Evolutionary conservation across 2,113 vertebrate species (phyloP).

Genomic region (Gymnorhina tibicen): DNA sequence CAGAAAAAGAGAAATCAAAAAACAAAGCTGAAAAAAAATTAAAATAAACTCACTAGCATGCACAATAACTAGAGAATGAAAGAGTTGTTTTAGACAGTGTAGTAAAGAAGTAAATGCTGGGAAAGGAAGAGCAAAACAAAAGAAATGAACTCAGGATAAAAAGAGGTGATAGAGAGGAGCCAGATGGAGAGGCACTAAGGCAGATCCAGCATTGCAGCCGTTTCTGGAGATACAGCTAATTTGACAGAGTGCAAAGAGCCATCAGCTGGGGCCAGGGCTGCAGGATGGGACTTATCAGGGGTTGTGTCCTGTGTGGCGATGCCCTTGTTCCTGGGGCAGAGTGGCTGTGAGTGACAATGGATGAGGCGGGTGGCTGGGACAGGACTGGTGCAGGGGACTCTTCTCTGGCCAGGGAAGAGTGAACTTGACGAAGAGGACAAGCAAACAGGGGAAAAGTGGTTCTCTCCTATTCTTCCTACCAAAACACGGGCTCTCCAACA

Average conservation of each 20-base stretch:
- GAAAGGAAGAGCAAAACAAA: background rate
- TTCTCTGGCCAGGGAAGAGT: background rate
- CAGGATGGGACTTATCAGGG: background rate
- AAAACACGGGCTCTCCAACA: background rate
- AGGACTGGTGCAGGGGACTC: rapidly evolving
- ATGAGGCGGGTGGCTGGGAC: background rate
- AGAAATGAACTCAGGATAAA: background rate
- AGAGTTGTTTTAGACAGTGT: background rate
- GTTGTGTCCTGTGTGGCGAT: background rate
- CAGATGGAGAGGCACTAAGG: background rate
- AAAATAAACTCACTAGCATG: background rate
- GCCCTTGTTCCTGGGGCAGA: background rate
- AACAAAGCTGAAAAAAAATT: background rate
- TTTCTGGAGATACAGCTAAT: background rate
- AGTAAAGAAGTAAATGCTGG: background rate
- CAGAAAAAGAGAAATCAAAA: background rate
- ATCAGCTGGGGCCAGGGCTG: background rate
- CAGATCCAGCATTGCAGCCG: background rate
- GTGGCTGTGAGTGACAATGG: background rate
- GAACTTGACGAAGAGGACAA: background rate
- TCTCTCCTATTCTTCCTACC: background rate
- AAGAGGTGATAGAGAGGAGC: background rate
- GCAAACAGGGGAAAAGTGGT: background rate
- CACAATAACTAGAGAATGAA: background rate
- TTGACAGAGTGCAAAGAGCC: background rate